Evolutionary conservation across 1,140 invertebrate genomes (phyloP), one percentile per base, ranked within the genome.

Genomic region (Drosophila chauvacae): DNA sequence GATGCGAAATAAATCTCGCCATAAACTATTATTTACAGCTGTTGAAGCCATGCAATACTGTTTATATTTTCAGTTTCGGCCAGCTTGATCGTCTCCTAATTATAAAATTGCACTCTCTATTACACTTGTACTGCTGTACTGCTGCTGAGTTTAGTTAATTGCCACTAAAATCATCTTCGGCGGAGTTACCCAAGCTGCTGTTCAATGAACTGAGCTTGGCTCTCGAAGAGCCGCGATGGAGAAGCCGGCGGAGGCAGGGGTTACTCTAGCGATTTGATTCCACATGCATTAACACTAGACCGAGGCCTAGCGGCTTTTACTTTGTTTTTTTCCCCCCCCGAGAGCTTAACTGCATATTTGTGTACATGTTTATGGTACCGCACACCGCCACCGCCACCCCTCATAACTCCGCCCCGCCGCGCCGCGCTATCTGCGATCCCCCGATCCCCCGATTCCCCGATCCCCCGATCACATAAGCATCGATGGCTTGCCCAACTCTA

Each of bases 401-500:
- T 20, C 23, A n/a, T 20, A 53, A 35, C 20, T 28, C 13, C 18
- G 33, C 30, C n/a, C 61, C 5, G 11, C 18, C n/a, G 10, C 41
- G 3, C 23, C 23, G 23, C 23, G 23, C 28, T 48, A 68, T 45
- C 64, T 28, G 35, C 45, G 42, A 23, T 23, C 23, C 23, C 23
- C 23, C 3, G 23, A 23, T 23, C 23, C 23, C 23, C 23, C 26
- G 26, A 60, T 44, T 30, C 71, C 35, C 70, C 13, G 33, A 37
- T 37, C 16, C 39, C 42, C 51, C 47, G 78, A 83, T 83, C 82
- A 80, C 72, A 79, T 86, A 87, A 83, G 80, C 83, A 87, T 87
- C 80, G 77, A 80, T 83, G 44, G 80, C 84, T 88, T 90, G 85
- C 80, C 84, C 75, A 90, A 88, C 68, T 81, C 55, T 55, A 69